Conservation (phyloP, 2,113 vertebrate genomes). For the Caloenas nicobarica region DNA sequence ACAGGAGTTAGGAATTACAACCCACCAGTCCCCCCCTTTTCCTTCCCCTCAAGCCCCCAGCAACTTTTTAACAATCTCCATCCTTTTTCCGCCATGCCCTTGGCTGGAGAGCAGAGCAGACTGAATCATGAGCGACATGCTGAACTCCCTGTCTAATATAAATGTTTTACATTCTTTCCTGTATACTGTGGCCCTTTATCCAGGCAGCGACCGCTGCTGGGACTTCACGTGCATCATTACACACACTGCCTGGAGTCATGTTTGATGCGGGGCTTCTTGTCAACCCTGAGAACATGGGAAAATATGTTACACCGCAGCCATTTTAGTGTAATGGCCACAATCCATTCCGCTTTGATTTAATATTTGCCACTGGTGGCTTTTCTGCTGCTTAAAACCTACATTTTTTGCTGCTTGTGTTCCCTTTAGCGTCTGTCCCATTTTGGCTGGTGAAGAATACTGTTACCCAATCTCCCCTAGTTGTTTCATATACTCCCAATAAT, state of each 20-base stretch:
- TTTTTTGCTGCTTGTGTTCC: background rate
- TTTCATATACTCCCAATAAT: background rate
- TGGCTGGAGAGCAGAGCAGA: slow-evolving; percentile 34
- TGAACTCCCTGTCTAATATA: slow-evolving; percentile 43
- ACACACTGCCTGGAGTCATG: background rate
- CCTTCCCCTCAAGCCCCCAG: background rate
- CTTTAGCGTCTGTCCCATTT: background rate
- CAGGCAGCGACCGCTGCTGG: slow-evolving; percentile 19
- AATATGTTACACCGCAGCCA: background rate
- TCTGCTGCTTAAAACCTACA: background rate
- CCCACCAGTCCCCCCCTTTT: background rate
- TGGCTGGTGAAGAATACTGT: background rate
- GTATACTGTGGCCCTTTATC: slow-evolving; percentile 23
- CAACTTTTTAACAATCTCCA: slow-evolving; percentile 52
- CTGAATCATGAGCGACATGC: slow-evolving; percentile 38
- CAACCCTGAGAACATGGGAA: slow-evolving; percentile 28
- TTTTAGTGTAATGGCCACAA: background rate
- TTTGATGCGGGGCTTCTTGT: background rate
- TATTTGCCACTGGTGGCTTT: background rate
- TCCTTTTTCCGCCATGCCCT: slow-evolving; percentile 28
- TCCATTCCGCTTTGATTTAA: background rate
- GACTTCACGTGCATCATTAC: slow-evolving; percentile 47
- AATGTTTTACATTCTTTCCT: slow-evolving; percentile 61
- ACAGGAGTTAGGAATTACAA: slow-evolving; percentile 61
- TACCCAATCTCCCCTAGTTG: background rate